Evolutionary conservation across 1,140 invertebrate species (phyloP).

Genomic region (Aplysia californica): DNA sequence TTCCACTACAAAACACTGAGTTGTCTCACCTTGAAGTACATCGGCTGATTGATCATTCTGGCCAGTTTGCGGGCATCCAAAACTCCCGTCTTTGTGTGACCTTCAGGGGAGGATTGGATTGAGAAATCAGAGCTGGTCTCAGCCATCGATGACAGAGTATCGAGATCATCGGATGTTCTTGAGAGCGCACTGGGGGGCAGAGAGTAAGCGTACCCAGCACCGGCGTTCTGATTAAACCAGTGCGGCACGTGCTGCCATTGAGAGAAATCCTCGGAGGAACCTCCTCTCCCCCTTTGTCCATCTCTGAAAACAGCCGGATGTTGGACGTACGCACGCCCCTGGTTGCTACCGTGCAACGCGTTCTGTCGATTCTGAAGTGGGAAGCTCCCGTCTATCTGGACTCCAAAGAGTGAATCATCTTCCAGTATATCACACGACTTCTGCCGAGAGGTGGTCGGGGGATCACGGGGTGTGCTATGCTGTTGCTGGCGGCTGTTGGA

Average conservation of each 20-base stretch:
- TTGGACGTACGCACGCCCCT: background rate
- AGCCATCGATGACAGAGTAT: conserved; percentile 1
- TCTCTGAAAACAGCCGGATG: background rate
- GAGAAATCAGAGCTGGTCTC: conserved; percentile 21
- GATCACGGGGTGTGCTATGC: background rate
- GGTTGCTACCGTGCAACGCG: background rate
- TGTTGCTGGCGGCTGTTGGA: background rate
- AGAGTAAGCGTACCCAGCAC: too few relatives aligned
- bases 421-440: conserved; percentile 23
- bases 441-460: background rate
- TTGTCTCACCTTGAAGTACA: conserved; percentile 40
- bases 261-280: too few relatives aligned
- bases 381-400: too few relatives aligned
- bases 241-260: too few relatives aligned
- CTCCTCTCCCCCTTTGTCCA: background rate
- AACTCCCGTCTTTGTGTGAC: conserved; percentile 1
- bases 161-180: conserved; percentile 1
- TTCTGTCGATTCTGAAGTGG: too few relatives aligned
- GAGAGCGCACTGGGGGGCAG: background rate
- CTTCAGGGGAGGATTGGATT: background rate
- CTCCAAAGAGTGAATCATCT: too few relatives aligned
- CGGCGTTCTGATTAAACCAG: too few relatives aligned
- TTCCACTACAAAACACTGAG: too few relatives aligned
- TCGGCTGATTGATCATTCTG: conserved; percentile 42
- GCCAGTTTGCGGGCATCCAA: conserved; percentile 41